A percentile compares a stretch with the other conserved stretches of the same genome.
phyloP scores from a whole-genome alignment of 2,888 invertebrate species.

The Barypeithes pellucidus region DNA sequence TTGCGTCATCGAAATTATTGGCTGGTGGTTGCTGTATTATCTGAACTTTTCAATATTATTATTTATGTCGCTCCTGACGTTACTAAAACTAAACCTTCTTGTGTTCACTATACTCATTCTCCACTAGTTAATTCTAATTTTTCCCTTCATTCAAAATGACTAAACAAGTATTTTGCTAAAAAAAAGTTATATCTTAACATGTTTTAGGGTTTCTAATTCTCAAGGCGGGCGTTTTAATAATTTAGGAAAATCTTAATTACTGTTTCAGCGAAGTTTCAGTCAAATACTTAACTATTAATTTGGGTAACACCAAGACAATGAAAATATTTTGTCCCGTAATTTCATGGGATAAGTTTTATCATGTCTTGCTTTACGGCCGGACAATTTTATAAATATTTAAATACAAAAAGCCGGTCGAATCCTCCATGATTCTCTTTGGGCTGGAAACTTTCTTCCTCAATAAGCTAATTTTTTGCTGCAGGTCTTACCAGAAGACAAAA shows the following conservation, averaged over 20 bases:
- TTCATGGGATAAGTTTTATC: conserved; percentile 34
- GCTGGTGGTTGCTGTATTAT: too few species aligned
- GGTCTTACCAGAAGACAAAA: background rate
- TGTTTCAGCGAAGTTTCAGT: conserved; percentile 23
- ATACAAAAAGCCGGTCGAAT: conserved; percentile 6
- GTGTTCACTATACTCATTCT: too few species aligned
- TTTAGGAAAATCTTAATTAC: conserved; percentile 30
- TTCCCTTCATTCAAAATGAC: too few species aligned
- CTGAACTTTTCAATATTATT: too few species aligned
- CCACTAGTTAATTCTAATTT: too few species aligned
- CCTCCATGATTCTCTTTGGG: conserved; percentile 8
- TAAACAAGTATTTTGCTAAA: background rate
- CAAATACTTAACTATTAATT: conserved; percentile 42
- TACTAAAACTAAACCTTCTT: too few species aligned
- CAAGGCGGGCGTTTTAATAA: conserved; percentile 14
- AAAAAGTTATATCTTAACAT: background rate
- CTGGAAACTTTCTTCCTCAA: background rate
- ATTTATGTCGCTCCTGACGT: too few species aligned
- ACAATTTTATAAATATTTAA: conserved; percentile 31
- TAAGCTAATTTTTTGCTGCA: background rate
- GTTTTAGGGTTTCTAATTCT: background rate
- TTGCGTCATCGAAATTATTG: too few species aligned
- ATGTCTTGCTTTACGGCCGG: background rate
- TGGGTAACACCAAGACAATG: conserved; percentile 37
- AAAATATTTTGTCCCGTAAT: conserved; percentile 27